Conservation (phyloP, 2,797 vertebrate species). For the Schizopygopsis malacanthus region DNA sequence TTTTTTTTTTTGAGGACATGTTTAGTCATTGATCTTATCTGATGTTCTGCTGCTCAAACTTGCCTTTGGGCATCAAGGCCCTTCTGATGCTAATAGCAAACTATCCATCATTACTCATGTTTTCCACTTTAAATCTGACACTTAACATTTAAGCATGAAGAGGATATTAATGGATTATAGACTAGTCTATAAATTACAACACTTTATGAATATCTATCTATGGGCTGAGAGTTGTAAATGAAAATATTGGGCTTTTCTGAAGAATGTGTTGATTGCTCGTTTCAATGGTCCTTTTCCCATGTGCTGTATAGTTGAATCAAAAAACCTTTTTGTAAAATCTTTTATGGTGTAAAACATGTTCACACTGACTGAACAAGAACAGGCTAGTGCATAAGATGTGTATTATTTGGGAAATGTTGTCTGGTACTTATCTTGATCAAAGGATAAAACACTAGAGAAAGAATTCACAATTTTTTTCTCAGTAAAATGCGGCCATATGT, state of each 20-base stretch:
- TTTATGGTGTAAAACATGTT: neutral
- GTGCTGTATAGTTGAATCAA: neutral
- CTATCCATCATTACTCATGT: conserved; percentile 4
- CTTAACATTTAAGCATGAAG: conserved; percentile 13
- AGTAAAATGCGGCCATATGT: neutral
- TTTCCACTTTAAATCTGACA: neutral
- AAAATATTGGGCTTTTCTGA: conserved; percentile 12
- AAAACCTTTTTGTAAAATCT: neutral
- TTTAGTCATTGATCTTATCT: neutral
- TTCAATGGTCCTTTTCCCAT: neutral
- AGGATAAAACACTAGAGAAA: neutral
- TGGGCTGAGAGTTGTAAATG: neutral
- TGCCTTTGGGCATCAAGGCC: neutral
- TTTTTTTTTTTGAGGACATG: too few relatives aligned
- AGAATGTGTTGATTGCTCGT: neutral
- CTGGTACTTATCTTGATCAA: conserved; percentile 22
- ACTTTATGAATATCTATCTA: neutral
- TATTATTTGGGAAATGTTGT: conserved; percentile 2
- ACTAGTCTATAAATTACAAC: neutral
- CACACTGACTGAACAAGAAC: neutral
- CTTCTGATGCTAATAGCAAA: neutral
- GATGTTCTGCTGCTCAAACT: neutral
- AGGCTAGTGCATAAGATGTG: neutral
- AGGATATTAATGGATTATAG: neutral
- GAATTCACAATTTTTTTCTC: neutral